Base-by-base conservation (phyloP, 1,140 invertebrate species). In the Agraylea sexmaculata region DNA sequence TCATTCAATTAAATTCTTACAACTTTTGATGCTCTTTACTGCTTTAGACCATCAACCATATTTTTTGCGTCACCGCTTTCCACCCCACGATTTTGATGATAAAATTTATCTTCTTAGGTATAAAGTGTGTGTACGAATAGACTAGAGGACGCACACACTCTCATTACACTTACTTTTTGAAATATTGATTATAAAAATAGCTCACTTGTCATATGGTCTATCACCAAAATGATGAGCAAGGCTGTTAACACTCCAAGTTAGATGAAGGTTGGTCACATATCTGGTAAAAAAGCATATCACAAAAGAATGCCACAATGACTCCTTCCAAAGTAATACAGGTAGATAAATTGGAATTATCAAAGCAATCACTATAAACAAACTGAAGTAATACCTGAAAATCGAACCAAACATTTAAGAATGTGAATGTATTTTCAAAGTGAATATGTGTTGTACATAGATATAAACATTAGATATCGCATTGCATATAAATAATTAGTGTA, bases 171-270 rank as follows among this genome's bases (percentile, higher is more conserved):
- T n/a, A n/a, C n/a, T n/a, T n/a, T n/a, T n/a, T n/a, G n/a, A n/a
- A n/a, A n/a, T n/a, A n/a, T n/a, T n/a, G n/a, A n/a, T n/a, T n/a
- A n/a, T n/a, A n/a, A n/a, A n/a, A n/a, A n/a, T n/a, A n/a, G n/a
- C 54, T 54, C 52, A 64, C 62, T 60, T 57, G 38, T 66, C 61
- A 47, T 64, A 68, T 19, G 64, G 62, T 34, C 58, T 62, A 5
- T 58, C 62, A 1, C 65, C 65, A 44, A 57, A 68, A 12, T 64
- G 39, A 52, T 68, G 64, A 1, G 64, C 63, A 3, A 58, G 54
- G 42, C 82, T 86, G 58, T 93, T 94, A 1, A 93, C 87, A 1
- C 83, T 61, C 87, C 88, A 93, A 0, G 89, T 94, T 0, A 73
- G 57, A 54, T 94, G 77, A 4, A 93, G 62, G 19, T 71, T 67